A percentile compares a stretch with the other conserved stretches of the same genome.
phyloP scores from a whole-genome alignment of 2,113 vertebrate species.

The Engraulis encrasicolus region DNA sequence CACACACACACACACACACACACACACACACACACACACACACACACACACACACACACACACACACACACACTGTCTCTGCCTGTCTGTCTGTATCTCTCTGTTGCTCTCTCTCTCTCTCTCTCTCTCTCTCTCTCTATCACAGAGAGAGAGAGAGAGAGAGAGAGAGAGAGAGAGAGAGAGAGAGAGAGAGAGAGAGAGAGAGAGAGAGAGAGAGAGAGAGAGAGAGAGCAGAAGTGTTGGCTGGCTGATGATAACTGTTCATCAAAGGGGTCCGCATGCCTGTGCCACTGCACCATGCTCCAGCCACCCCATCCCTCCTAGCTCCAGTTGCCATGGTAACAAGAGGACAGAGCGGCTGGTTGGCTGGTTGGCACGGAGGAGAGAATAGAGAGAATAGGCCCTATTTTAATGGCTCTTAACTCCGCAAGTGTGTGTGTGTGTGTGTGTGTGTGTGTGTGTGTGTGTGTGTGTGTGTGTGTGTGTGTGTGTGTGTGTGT shows the following conservation, averaged over 20 bases:
- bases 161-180: no score
- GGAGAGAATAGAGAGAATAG: not conserved
- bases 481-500: no score
- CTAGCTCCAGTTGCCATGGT: not conserved
- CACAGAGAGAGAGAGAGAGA: no score
- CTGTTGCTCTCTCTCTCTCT: no score
- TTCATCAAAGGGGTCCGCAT: conserved; percentile 5
- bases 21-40: not conserved
- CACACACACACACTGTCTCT: not conserved
- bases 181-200: no score
- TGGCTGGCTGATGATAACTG: not conserved
- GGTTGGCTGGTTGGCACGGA: conserved; percentile 2
- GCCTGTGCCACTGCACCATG: conserved; percentile 11
- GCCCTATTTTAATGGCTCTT: conserved; percentile 7
- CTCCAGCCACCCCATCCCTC: no score
- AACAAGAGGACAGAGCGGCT: not conserved
- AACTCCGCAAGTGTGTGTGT: conserved; percentile 11
- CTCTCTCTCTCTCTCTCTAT: no score
- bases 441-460: not conserved
- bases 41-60: not conserved
- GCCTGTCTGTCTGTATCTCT: no score
- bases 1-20: no score
- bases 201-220: no score
- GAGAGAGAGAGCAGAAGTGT: not conserved
- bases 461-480: not conserved